A percentile compares a stretch with the other conserved stretches of the same genome.
phyloP scores from a whole-genome alignment of 2,113 vertebrate species.

The Ondatra zibethicus region DNA sequence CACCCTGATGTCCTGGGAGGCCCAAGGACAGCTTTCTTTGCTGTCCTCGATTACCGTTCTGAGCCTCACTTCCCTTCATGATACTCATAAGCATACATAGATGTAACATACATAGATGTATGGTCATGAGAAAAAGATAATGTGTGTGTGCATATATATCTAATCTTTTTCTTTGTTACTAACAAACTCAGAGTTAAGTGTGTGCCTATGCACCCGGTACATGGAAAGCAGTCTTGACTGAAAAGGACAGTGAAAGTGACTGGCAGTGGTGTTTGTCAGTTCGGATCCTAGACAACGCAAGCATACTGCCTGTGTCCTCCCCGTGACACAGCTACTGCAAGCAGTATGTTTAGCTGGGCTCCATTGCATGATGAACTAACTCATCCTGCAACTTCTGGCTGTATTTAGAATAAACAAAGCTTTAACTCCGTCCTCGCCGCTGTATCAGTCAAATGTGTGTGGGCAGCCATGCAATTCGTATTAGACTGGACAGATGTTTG shows the following conservation, averaged over 20 bases:
- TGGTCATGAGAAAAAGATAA: neutral
- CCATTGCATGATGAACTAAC: neutral
- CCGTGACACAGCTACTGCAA: neutral
- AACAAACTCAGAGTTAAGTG: neutral
- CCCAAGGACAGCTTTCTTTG: neutral
- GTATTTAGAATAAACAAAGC: neutral
- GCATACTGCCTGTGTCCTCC: neutral
- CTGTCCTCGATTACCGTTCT: neutral
- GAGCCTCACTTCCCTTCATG: neutral
- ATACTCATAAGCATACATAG: neutral
- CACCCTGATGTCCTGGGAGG: neutral
- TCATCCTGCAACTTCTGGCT: neutral
- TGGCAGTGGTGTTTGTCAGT: neutral
- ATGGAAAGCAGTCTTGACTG: neutral
- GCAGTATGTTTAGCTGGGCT: neutral
- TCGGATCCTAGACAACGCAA: neutral
- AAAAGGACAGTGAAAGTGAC: neutral
- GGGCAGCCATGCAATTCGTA: neutral
- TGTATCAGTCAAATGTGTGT: neutral
- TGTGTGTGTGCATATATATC: neutral
- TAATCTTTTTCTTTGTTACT: conserved; percentile 18
- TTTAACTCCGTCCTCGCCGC: neutral
- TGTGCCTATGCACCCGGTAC: neutral
- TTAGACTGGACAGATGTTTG: neutral
- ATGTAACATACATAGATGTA: neutral